phyloP scores from a whole-genome alignment of 2,797 vertebrate species.

The Balearica regulorum region DNA sequence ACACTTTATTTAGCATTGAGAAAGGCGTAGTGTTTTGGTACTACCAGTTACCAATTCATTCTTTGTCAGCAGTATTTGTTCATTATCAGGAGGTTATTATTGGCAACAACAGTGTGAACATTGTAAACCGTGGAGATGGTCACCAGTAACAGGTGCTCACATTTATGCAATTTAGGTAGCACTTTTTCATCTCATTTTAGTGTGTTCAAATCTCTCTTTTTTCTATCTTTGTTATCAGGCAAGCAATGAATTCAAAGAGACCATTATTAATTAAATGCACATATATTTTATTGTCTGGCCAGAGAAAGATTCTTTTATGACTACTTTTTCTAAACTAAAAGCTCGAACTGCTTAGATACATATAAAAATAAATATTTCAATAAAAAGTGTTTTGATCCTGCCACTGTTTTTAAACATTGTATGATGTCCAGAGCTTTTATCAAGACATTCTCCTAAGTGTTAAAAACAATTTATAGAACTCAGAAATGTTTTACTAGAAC shows the following conservation, averaged over 20 bases:
- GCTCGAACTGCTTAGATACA: neutral
- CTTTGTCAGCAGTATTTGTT: neutral
- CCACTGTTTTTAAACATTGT: neutral
- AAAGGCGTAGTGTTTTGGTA: neutral
- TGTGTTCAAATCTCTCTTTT: neutral
- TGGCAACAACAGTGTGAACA: neutral
- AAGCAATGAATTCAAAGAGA: neutral
- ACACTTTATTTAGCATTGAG: neutral
- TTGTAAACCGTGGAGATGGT: neutral
- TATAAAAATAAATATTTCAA: neutral
- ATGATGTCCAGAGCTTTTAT: neutral
- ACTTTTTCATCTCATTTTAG: neutral
- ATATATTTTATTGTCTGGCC: neutral
- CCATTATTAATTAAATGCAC: neutral
- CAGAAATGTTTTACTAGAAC: neutral
- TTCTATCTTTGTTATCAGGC: neutral
- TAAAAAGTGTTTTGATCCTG: neutral
- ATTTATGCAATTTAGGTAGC: neutral
- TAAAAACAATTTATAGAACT: slow-evolving; percentile 18
- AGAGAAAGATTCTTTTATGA: neutral
- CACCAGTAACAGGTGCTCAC: neutral
- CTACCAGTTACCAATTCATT: neutral
- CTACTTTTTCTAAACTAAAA: neutral
- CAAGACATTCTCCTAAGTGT: neutral
- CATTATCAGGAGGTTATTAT: neutral